phyloP scores from a whole-genome alignment of 2,113 vertebrate species.

The Solea solea region DNA sequence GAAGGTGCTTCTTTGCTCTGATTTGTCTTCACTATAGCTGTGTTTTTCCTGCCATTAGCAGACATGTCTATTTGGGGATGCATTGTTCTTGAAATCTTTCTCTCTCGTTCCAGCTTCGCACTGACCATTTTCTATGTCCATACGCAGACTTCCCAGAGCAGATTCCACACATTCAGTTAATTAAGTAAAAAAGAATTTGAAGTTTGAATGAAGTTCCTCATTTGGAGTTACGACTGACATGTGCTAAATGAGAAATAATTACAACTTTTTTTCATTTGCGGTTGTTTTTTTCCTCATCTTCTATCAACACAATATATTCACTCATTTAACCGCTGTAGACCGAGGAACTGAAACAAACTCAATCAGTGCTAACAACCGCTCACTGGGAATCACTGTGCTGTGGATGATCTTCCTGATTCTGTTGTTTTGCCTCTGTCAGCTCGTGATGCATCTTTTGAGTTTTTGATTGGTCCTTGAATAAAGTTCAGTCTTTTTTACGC shows the following conservation, averaged over 20 bases:
- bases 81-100: conserved; percentile 14
- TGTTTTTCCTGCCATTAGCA: conserved; percentile 52
- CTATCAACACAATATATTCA: conserved; percentile 47
- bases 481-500: conserved; percentile 65
- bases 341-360: conserved; percentile 62
- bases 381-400: conserved; percentile 66
- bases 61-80: conserved; percentile 37
- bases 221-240: conserved; percentile 22
- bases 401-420: conserved; percentile 69
- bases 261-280: conserved; percentile 37
- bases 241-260: conserved; percentile 27
- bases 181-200: background rate
- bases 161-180: no score
- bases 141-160: no score
- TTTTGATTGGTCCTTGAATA: conserved; percentile 74
- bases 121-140: background rate
- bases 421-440: conserved; percentile 66
- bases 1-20: conserved; percentile 53
- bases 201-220: background rate
- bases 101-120: conserved; percentile 1
- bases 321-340: conserved; percentile 47
- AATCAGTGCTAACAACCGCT: conserved; percentile 71
- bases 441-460: conserved; percentile 53
- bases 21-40: conserved; percentile 59
- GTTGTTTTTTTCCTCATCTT: conserved; percentile 35